Base-by-base conservation (phyloP, 2,113 vertebrate genomes). In the Corvus cornix region DNA sequence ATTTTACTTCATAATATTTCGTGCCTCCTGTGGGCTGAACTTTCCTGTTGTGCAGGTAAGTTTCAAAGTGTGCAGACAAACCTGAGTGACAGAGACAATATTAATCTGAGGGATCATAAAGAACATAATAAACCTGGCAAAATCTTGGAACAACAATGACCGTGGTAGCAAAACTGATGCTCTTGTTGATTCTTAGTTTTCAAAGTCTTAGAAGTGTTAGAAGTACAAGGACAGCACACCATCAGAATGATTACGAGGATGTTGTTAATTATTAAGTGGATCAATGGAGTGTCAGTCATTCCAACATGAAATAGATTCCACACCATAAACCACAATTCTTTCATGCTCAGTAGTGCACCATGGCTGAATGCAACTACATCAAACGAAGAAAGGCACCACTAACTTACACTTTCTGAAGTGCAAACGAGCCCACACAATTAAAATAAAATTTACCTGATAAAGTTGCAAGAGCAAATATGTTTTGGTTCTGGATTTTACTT, bases 241-340 rank as follows among this genome's bases (percentile, higher is more conserved):
- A 91, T 14, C n/a, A 59, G 69, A 90, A 86, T 58, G 51, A 72
- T 33, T 59, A 92, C 6, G 2, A 73, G 30, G 12, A 93, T 33
- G 19, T 7, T 83, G 78, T 95, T 96, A 95, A 97, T 77, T 91
- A 91, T 90, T 91, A 85, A 78, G 49, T 33, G 37, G 48, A 94
- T 75, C 92, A 96, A 95, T 31, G 43, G 66, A 56, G 49, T 19
- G 67, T 62, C 89, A 95, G 35, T 95, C 93, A 97, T 59, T 59
- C 94, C 73, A 96, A 83, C 21, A 44, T 27, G 46, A 37, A 90
- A 74, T 7, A 91, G 53, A 67, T 89, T 59, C 96, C 89, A 94
- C 23, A 84, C 23, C 66, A 78, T 82, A 93, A 96, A 91, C 67
- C 91, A 87, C 58, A 92, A 67, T 92, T 92, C 74, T 60, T 88